Evolutionary conservation across 1,140 invertebrate genomes (phyloP).

Genomic region (Penaeus chinensis): DNA sequence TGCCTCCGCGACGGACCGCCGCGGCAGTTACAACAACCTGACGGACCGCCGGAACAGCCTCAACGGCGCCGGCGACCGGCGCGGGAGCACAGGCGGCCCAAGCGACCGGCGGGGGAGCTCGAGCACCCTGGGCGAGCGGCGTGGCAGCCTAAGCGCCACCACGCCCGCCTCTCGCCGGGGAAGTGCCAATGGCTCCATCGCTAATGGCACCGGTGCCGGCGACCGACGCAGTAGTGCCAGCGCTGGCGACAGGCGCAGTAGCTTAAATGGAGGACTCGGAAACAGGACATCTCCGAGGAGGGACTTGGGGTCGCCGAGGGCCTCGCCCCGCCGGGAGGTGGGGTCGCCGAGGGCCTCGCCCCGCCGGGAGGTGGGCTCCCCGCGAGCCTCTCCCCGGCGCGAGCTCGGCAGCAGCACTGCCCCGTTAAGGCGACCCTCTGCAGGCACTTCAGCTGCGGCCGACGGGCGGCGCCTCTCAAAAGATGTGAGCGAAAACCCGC

Average conservation of each 20-base stretch:
- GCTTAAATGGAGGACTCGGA: too few species aligned
- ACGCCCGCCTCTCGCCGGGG: constrained; percentile 48
- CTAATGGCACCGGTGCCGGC: constrained; percentile 14
- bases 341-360: constrained; percentile 22
- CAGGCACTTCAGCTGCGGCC: background rate
- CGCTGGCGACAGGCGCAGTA: too few species aligned
- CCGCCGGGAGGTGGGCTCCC: constrained; percentile 12
- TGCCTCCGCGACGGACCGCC: constrained; percentile 71
- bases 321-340: constrained; percentile 38
- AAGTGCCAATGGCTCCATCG: constrained; percentile 40
- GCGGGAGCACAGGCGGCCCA: constrained; percentile 47
- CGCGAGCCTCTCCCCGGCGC: constrained; percentile 19
- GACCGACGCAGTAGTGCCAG: constrained; percentile 54
- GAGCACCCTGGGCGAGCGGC: constrained; percentile 38
- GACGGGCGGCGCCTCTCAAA: background rate
- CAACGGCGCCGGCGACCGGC: constrained; percentile 52
- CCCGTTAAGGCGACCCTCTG: background rate
- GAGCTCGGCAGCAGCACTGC: constrained; percentile 10
- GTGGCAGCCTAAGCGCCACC: constrained; percentile 71
- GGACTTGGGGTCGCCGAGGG: constrained; percentile 31
- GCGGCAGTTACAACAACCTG: constrained; percentile 61
- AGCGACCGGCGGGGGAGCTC: constrained; percentile 44
- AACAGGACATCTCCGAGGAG: constrained; percentile 44
- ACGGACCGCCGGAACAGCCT: constrained; percentile 36
- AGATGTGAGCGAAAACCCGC: too few species aligned